Evolutionary conservation across 2,797 vertebrate species (phyloP), one percentile per base, ranked within the genome.

Genomic region (Alauda arvensis): DNA sequence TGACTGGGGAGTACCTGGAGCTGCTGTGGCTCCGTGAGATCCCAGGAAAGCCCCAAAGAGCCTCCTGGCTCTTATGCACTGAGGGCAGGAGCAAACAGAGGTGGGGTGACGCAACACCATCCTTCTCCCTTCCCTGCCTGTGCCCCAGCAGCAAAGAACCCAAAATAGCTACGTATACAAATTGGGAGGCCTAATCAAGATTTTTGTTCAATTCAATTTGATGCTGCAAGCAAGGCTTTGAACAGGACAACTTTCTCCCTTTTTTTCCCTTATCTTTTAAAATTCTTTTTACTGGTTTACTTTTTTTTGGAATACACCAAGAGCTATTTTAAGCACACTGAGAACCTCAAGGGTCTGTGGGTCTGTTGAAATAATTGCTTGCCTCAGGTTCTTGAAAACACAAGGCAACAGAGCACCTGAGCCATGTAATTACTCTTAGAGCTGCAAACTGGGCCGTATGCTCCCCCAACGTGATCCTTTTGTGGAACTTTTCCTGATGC

Each of bases 301-400:
- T 28, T 39, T 29, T 52, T 56, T 49, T 56, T 52, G 8, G 5
- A 93, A 31, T 18, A 45, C 77, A 80, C 29, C 61, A 71, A 84
- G 52, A 92, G 39, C 42, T 93, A 87, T 93, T 90, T 87, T 86
- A 85, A 87, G 71, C 89, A 59, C 2, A 4, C 43, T 0, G 4
- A 62, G 56, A 89, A 68, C 65, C 90, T 52, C 93, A 87, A 55
- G 80, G 87, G 87, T 65, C 31, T 43, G 40, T 69, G 45, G 61
- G 42, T 77, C 90, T 90, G 85, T 63, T 75, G 62, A 93, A 95
- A 93, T 93, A 95, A 92, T 89, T 92, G 92, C 79, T 92, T 72
- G 77, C 91, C 93, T 92, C 81, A 69, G 89, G 90, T 92, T 91
- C 92, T 79, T 77, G 46, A 89, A 89, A 72, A 71, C 61, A 45